Evolutionary conservation across 2,888 invertebrate genomes (phyloP).

Genomic region (Deilephila elpenor): DNA sequence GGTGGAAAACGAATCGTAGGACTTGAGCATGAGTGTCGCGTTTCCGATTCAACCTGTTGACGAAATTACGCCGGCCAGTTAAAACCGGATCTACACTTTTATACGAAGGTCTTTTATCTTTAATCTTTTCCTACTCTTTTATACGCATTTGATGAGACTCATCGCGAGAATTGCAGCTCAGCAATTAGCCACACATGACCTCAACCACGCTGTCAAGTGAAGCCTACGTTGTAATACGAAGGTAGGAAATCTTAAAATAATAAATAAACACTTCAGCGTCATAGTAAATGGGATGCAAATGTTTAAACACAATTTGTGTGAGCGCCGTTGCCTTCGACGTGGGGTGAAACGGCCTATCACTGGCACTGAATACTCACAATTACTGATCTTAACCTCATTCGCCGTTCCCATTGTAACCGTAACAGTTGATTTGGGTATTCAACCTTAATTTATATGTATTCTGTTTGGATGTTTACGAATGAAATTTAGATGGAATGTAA

Average conservation of each 20-base stretch:
- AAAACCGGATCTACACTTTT: too few species aligned
- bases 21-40: too few species aligned
- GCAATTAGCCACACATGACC: too few species aligned
- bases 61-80: too few species aligned
- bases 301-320: constrained; percentile 20
- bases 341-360: not conserved
- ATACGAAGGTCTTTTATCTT: too few species aligned
- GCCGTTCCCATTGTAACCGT: not conserved
- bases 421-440: constrained; percentile 9
- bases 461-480: not conserved
- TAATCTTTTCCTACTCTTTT: too few species aligned
- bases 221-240: too few species aligned
- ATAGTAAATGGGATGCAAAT: constrained; percentile 5
- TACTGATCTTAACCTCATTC: constrained; percentile 23
- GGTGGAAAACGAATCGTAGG: too few species aligned
- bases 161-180: too few species aligned
- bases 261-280: not conserved
- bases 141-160: too few species aligned
- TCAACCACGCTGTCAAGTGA: too few species aligned
- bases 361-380: constrained; percentile 19
- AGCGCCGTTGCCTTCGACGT: not conserved
- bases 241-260: not conserved
- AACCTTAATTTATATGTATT: not conserved
- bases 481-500: not conserved
- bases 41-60: too few species aligned